Base-by-base conservation (phyloP, 2,113 vertebrate species). In the Laterallus jamaicensis region DNA sequence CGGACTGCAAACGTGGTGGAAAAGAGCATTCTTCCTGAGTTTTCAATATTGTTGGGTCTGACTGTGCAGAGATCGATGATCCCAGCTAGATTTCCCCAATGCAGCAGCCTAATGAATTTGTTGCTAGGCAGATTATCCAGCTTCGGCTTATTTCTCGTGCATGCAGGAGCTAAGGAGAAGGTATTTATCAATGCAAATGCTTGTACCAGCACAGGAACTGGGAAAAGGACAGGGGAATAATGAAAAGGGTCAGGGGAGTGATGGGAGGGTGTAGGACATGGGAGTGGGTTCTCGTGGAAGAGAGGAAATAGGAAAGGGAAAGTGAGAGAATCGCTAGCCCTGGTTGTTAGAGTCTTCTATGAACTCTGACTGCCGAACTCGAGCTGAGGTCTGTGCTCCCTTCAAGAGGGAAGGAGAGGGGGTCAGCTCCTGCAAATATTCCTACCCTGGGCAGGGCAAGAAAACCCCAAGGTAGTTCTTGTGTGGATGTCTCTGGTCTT, bases 311-410 rank as follows among this genome's bases (percentile, higher is more conserved):
- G 9, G 3, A n/a, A 52, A 29, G 42, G 35, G 40, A 13, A 21
- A 50, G 59, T 15, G 26, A 67, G 44, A 47, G 24, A 35, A 77
- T 19, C 6, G 4, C 12, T 24, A 1, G 6, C 24, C 64, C 0
- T 29, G 16, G 18, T 31, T 20, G 49, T n/a, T 15, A 12, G 29
- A 15, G 15, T 50, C 49, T 62, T 18, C 67, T 42, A 3, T 18
- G 17, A 31, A 4, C 25, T 56, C 59, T 42, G 67, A 4, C 13
- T 4, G 4, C 54, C 10, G 54, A n/a, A 21, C 0, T 0, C 26
- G 10, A 7, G 19, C 47, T 60, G 58, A 82, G 82, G 21, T 21
- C 68, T 19, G 11, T 18, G 74, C 28, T 69, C 12, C 63, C 58
- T 60, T 9, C 15, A 3, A 11, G 31, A 29, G 42, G 18, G 54